phyloP scores from a whole-genome alignment of 2,113 vertebrate genomes.

The Promerops cafer region DNA sequence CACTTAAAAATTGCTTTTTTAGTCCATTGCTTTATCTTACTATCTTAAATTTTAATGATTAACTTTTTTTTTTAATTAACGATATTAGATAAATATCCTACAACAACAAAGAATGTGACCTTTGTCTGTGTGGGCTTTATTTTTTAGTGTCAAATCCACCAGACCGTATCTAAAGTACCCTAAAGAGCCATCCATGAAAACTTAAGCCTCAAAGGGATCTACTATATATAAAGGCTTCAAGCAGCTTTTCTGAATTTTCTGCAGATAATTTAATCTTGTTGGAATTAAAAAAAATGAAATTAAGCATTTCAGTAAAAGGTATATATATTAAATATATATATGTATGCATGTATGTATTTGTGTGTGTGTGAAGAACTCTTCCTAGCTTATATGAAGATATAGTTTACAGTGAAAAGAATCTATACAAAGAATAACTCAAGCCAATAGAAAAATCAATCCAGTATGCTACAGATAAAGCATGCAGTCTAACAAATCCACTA shows the following conservation, averaged over 20 bases:
- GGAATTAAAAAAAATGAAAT: background rate
- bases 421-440: slow-evolving; percentile 20
- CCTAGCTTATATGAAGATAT: background rate
- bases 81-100: background rate
- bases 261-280: background rate
- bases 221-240: background rate
- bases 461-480: background rate
- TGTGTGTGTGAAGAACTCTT: background rate
- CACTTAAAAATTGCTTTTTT: background rate
- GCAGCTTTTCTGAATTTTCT: background rate
- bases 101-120: background rate
- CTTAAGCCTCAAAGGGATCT: background rate
- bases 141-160: background rate
- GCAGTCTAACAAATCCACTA: background rate
- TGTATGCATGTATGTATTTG: too few relatives aligned
- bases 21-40: background rate
- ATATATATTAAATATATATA: background rate
- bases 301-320: background rate
- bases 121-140: background rate
- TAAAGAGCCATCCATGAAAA: background rate
- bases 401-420: background rate
- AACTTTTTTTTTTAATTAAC: background rate
- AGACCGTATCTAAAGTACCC: background rate
- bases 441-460: slow-evolving; percentile 1
- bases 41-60: background rate